phyloP scores from a whole-genome alignment of 2,888 invertebrate genomes.

The Drymonia ruficornis region DNA sequence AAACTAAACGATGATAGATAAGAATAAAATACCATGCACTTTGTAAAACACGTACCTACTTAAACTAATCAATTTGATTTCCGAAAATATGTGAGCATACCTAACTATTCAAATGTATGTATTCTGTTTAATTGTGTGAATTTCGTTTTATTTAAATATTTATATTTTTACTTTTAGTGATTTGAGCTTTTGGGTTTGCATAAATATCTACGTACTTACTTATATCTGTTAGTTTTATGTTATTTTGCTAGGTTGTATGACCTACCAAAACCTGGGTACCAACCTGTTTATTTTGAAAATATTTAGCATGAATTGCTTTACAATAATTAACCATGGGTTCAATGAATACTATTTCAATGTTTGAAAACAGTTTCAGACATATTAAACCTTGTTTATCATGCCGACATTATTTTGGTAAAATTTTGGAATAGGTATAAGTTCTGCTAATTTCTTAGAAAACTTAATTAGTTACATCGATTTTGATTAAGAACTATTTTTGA shows the following conservation, averaged over 20 bases:
- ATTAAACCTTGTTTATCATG: no score
- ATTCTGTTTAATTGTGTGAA: constrained; percentile 9
- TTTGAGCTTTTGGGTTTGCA: constrained; percentile 35
- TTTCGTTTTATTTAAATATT: constrained; percentile 12
- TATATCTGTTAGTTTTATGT: neutral
- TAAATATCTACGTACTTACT: constrained; percentile 10
- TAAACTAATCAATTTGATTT: constrained; percentile 6
- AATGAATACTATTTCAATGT: neutral
- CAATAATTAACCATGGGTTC: neutral
- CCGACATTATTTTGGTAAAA: neutral
- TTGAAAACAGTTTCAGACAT: no score
- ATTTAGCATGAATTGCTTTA: constrained; percentile 3
- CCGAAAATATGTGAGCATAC: neutral
- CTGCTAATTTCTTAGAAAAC: no score
- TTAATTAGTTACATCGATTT: neutral
- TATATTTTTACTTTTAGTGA: constrained; percentile 17
- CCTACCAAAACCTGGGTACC: no score
- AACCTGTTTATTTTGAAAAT: constrained; percentile 4
- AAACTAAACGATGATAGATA: constrained; percentile 11
- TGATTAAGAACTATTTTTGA: neutral
- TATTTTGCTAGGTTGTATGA: no score
- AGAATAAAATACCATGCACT: constrained; percentile 75
- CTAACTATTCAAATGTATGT: neutral
- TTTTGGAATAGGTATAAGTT: neutral
- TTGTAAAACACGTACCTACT: constrained; percentile 17